These are phyloP conservation scores for Drosophila parabipectinata DNA, from an alignment of 1,140 invertebrate species.

Conservation along the genomic window DNA sequence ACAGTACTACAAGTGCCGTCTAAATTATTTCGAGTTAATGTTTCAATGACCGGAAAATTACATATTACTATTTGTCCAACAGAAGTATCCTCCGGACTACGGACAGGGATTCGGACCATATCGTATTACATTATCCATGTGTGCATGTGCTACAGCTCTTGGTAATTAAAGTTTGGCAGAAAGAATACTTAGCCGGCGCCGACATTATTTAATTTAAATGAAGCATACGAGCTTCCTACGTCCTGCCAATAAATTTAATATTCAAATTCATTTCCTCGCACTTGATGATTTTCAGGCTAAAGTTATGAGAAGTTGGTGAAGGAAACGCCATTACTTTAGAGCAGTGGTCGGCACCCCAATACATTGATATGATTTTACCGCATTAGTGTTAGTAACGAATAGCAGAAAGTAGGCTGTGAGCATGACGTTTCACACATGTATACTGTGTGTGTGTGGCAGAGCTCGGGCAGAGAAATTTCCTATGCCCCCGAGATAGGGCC, in stretches of 20 bases:
- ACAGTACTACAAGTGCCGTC: conserved; percentile 42
- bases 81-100: conserved; percentile 21
- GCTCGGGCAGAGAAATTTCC: too few relatives aligned
- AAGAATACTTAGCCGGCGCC: neutral
- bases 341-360: too few relatives aligned
- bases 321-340: neutral
- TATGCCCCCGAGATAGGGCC: too few relatives aligned
- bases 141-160: conserved; percentile 27
- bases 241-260: neutral
- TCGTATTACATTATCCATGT: conserved; percentile 65
- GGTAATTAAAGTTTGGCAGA: conserved; percentile 1
- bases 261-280: neutral
- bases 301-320: too few relatives aligned
- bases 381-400: too few relatives aligned
- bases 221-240: neutral
- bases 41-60: conserved; percentile 81
- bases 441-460: too few relatives aligned
- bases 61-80: conserved; percentile 77
- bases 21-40: conserved; percentile 60
- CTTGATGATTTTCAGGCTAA: neutral
- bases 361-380: too few relatives aligned
- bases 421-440: too few relatives aligned
- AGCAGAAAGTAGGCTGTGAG: too few relatives aligned
- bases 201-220: neutral
- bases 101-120: neutral